These are phyloP conservation scores for Drosophila kanapiae DNA, from an alignment of 1,140 invertebrate species.

Conservation along the genomic window DNA sequence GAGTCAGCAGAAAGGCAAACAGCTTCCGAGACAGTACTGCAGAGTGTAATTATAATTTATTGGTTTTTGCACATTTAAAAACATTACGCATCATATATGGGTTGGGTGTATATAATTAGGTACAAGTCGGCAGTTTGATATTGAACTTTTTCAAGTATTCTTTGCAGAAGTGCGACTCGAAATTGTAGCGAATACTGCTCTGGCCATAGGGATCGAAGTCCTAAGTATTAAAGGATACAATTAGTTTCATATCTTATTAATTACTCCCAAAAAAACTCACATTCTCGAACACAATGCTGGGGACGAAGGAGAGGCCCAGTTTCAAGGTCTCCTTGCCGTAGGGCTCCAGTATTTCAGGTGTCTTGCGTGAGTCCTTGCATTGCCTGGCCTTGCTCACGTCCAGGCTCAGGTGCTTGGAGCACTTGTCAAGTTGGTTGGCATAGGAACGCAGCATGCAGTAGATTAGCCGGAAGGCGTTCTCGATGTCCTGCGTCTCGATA, in stretches of 20 bases:
- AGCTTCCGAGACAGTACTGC: background rate
- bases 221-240: conserved; percentile 24
- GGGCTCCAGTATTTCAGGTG: conserved; percentile 62
- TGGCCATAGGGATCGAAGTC: conserved; percentile 66
- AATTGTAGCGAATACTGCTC: conserved; percentile 73
- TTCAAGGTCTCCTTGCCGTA: conserved; percentile 69
- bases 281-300: conserved; percentile 73
- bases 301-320: conserved; percentile 74
- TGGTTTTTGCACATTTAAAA: conserved; percentile 33
- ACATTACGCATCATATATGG: conserved; percentile 10
- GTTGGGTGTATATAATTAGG: background rate
- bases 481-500: conserved; percentile 55
- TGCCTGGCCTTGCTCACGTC: conserved; percentile 59
- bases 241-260: background rate
- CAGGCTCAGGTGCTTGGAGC: conserved; percentile 47
- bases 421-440: conserved; percentile 53
- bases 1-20: conserved; percentile 28
- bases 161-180: conserved; percentile 60
- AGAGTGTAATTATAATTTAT: conserved; percentile 34
- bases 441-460: conserved; percentile 72
- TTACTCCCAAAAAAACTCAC: conserved; percentile 35
- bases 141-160: conserved; percentile 63
- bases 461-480: conserved; percentile 64
- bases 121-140: conserved; percentile 56
- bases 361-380: conserved; percentile 60